These are phyloP conservation scores for Trochalopteron elliotii DNA, from an alignment of 2,113 vertebrate species.

Conservation along the genomic window DNA sequence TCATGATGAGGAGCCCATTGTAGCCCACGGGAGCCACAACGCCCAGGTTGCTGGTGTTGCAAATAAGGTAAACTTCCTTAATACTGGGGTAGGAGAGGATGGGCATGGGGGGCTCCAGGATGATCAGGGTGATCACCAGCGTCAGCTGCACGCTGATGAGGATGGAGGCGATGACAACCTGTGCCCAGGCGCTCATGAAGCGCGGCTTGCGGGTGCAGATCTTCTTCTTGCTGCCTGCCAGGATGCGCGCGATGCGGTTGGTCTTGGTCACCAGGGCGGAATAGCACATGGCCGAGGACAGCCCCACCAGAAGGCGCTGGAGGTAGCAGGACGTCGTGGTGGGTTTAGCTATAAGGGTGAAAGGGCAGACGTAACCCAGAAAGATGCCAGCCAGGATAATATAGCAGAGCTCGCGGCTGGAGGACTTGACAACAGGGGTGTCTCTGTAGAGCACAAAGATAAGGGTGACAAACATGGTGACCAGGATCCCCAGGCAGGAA, in stretches of 20 bases:
- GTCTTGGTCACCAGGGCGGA: constrained; percentile 97
- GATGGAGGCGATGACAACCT: constrained; percentile 92
- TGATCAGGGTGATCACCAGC: constrained; percentile 89
- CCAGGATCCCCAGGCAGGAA: constrained; percentile 94
- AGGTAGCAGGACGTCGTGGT: constrained; percentile 93
- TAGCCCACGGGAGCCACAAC: constrained; percentile 97
- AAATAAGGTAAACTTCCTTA: constrained; percentile 95
- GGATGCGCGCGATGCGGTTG: constrained; percentile 96
- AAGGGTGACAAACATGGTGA: constrained; percentile 97
- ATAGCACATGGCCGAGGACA: constrained; percentile 98
- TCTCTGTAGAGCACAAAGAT: constrained; percentile 97
- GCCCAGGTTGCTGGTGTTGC: constrained; percentile 95
- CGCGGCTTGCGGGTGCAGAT: constrained; percentile 97
- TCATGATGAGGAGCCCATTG: constrained; percentile 97
- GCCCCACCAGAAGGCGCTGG: constrained; percentile 94
- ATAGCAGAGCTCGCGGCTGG: constrained; percentile 96
- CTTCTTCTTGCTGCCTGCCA: constrained; percentile 99
- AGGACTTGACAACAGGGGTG: constrained; percentile 98
- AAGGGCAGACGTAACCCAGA: constrained; percentile 95
- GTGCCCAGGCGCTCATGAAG: constrained; percentile 98
- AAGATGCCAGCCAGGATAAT: constrained; percentile 97
- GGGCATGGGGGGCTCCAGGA: constrained; percentile 95
- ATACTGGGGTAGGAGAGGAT: constrained; percentile 96
- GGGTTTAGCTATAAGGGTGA: constrained; percentile 93
- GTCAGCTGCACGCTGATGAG: constrained; percentile 94